Conservation (phyloP, 1,140 invertebrate species). For the Nautilus pompilius region DNA sequence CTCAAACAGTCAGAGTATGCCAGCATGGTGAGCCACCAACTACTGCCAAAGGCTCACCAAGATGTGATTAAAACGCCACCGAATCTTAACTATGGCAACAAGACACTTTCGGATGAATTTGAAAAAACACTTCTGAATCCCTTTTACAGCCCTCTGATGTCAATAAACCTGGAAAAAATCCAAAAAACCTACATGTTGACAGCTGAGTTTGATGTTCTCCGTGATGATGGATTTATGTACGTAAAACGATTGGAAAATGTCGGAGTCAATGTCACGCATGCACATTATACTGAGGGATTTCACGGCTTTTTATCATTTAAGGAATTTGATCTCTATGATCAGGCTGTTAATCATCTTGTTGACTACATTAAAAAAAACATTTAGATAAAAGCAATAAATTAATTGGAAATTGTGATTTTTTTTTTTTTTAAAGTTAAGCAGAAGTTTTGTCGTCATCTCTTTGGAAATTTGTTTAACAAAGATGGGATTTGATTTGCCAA, state of each 20-base stretch:
- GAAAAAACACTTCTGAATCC: conserved; percentile 32
- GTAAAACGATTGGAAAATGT: conserved; percentile 26
- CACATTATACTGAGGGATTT: conserved; percentile 33
- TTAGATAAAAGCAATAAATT: too few relatives aligned
- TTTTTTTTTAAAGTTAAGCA: too few relatives aligned
- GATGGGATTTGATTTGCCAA: too few relatives aligned
- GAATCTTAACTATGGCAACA: conserved; percentile 22
- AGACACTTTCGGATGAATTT: conserved; percentile 19
- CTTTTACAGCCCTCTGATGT: conserved; percentile 33
- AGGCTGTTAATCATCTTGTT: too few relatives aligned
- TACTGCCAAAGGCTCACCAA: conserved; percentile 20
- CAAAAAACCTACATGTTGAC: conserved; percentile 35
- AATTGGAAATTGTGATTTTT: too few relatives aligned
- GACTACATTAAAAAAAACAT: too few relatives aligned
- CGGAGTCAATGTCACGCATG: conserved; percentile 19
- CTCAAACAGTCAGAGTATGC: conserved; percentile 33
- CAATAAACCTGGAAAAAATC: conserved; percentile 20
- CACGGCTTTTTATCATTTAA: too few relatives aligned
- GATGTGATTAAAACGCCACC: conserved; percentile 17
- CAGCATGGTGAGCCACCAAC: conserved; percentile 11
- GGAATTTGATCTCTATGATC: too few relatives aligned
- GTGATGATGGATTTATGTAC: conserved; percentile 39
- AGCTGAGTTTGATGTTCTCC: conserved; percentile 37
- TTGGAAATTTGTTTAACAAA: too few relatives aligned
- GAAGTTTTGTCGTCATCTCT: too few relatives aligned